Evolutionary conservation across 2,888 invertebrate genomes (phyloP).

Genomic region (Ecdyonurus torrentis): DNA sequence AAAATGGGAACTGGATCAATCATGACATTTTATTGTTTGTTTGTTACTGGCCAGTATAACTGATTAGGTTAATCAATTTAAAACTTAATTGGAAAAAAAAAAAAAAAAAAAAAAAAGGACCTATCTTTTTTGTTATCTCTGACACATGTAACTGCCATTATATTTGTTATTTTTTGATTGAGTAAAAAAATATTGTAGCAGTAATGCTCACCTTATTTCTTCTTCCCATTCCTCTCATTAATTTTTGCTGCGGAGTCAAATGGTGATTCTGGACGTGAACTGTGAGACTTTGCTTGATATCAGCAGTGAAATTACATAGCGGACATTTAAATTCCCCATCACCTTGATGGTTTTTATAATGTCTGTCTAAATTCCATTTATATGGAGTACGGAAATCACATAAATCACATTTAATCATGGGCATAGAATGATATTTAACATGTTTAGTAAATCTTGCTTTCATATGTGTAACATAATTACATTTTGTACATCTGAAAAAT

Average conservation of each 20-base stretch:
- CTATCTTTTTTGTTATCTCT: too few relatives aligned
- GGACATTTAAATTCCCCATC: constrained; percentile 71
- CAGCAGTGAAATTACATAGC: constrained; percentile 78
- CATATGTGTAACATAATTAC: constrained; percentile 81
- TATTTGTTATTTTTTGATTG: too few relatives aligned
- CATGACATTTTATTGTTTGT: too few relatives aligned
- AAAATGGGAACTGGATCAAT: too few relatives aligned
- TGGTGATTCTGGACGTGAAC: constrained; percentile 87
- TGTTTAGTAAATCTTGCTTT: constrained; percentile 81
- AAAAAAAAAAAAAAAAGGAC: too few relatives aligned
- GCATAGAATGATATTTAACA: constrained; percentile 86
- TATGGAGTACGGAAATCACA: constrained; percentile 88
- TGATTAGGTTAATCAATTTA: too few relatives aligned
- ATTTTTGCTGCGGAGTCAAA: constrained; percentile 39
- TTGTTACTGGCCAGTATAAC: too few relatives aligned
- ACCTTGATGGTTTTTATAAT: constrained; percentile 78
- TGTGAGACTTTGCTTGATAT: constrained; percentile 80
- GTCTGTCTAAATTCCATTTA: constrained; percentile 81
- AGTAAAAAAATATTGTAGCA: too few relatives aligned
- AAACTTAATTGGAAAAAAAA: too few relatives aligned
- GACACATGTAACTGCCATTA: too few relatives aligned
- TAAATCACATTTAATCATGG: constrained; percentile 83
- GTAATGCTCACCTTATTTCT: not conserved
- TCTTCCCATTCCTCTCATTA: not conserved
- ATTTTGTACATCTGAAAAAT: constrained; percentile 75